Evolutionary conservation across 2,888 invertebrate species (phyloP).

Genomic region (Chrysolina oricalcia): DNA sequence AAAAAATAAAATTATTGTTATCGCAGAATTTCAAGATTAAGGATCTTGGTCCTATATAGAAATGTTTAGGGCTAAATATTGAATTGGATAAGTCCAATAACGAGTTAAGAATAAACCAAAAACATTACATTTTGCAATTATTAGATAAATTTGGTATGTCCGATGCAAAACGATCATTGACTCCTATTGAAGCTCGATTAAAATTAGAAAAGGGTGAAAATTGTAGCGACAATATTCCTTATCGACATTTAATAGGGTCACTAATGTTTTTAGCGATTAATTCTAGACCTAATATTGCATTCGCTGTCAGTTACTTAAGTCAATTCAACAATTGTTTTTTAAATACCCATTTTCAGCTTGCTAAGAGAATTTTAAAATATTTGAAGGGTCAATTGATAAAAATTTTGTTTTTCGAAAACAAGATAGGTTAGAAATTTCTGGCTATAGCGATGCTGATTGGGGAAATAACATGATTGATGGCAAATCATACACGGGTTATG

Average conservation of each 20-base stretch:
- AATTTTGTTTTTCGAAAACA: constrained; percentile 10
- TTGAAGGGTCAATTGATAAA: constrained; percentile 9
- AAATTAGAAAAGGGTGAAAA: constrained; percentile 11
- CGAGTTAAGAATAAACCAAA: constrained; percentile 5
- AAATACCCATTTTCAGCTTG: neutral
- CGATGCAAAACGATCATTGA: constrained; percentile 9
- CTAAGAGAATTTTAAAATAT: neutral
- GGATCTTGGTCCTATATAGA: too few relatives aligned
- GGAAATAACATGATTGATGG: too few relatives aligned
- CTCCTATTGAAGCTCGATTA: constrained; percentile 8
- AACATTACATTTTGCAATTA: constrained; percentile 14
- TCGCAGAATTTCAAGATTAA: too few relatives aligned
- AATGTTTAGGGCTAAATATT: too few relatives aligned
- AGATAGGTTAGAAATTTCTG: neutral
- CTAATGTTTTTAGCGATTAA: too few relatives aligned
- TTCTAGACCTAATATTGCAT: constrained; percentile 8
- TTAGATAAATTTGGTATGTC: constrained; percentile 14
- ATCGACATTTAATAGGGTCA: too few relatives aligned
- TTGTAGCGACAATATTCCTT: neutral
- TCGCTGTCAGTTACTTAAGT: neutral
- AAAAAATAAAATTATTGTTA: neutral
- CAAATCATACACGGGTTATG: constrained; percentile 5
- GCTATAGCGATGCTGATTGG: too few relatives aligned
- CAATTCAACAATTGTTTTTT: constrained; percentile 9
- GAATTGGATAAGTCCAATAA: constrained; percentile 7